Percentiles rank a stretch among this genome's conserved stretches.
Conservation (phyloP, 2,888 invertebrate species). For the Cerastoderma edule region DNA sequence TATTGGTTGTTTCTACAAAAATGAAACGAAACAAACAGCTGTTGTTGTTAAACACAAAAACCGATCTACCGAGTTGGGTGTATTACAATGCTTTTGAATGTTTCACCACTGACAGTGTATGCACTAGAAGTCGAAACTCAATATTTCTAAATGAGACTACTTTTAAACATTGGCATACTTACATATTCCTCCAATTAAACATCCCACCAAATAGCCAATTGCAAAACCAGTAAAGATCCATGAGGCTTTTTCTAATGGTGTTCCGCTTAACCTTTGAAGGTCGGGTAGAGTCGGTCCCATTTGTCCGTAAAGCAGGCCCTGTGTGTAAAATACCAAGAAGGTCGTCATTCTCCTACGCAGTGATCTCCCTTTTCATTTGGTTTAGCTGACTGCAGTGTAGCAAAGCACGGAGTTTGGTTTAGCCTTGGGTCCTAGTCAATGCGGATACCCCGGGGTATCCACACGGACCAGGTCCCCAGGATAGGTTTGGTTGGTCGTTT, state of each 20-base stretch:
- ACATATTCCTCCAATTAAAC: conserved; percentile 29
- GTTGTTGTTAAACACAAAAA: no score
- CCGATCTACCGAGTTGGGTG: not conserved
- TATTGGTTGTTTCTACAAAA: no score
- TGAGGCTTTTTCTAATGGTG: conserved; percentile 31
- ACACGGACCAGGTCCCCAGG: no score
- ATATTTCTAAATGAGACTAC: not conserved
- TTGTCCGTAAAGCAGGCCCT: conserved; percentile 44
- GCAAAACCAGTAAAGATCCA: conserved; percentile 46
- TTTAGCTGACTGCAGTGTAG: no score
- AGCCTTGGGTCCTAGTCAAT: no score
- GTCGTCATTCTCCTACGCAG: not conserved
- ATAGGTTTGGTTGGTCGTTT: not conserved
- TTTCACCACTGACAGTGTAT: not conserved
- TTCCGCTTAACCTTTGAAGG: conserved; percentile 28
- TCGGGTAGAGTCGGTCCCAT: conserved; percentile 35
- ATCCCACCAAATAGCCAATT: conserved; percentile 34
- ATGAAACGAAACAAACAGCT: no score
- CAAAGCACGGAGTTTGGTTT: no score
- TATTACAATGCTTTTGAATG: not conserved
- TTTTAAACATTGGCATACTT: not conserved
- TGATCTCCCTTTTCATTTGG: no score
- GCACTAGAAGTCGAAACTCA: not conserved
- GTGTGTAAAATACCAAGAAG: not conserved
- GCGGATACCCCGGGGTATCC: no score